Base-by-base conservation (phyloP, 2,888 invertebrate species). In the Apodemia zela region DNA sequence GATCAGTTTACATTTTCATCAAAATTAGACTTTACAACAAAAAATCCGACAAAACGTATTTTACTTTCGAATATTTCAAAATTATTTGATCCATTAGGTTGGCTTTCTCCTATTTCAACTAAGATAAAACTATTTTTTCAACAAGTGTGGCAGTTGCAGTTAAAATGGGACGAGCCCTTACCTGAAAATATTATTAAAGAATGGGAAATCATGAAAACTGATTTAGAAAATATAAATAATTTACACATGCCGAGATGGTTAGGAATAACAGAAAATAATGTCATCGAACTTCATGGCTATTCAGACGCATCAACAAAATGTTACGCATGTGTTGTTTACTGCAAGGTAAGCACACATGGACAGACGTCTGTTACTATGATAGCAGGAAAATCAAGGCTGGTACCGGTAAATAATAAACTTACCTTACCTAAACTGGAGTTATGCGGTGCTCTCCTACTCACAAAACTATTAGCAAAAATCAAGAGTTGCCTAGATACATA, bases 181-280 rank as follows among this genome's bases (percentile, higher is more conserved):
- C 18, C 60, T 51, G 35, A 63, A 62, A 33, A 29, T 13, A 42
- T 62, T 45, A 21, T 60, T 49, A 60, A 47, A 38, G 51, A 59
- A 63, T 45, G 49, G 49, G 38, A 59, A 59, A 59, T 13, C 10
- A 49, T 59, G 33, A 59, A 35, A 58, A 59, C 8, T 35, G 33
- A 51, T 60, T 60, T 42, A 17, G 45, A 57, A 38, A 33, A 63
- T 25, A 59, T 29, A n/a, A 51, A 29, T 35, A 17, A 64, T 35
- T 59, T 61, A 58, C 29, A 57, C n/a, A 45, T 61, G 18, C 64
- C 61, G 15, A 47, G 64, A 47, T 64, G 61, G 64, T 47, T 64
- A 35, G 33, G 35, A 29, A 57, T 42, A 15, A 45, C 47, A 8
- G 64, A 61, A 60, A 54, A 58, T 18, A n/a, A 33, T 58, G 18